These are phyloP conservation scores for Baryphthengus martii DNA, from an alignment of 2,113 vertebrate species.

Conservation along the genomic window DNA sequence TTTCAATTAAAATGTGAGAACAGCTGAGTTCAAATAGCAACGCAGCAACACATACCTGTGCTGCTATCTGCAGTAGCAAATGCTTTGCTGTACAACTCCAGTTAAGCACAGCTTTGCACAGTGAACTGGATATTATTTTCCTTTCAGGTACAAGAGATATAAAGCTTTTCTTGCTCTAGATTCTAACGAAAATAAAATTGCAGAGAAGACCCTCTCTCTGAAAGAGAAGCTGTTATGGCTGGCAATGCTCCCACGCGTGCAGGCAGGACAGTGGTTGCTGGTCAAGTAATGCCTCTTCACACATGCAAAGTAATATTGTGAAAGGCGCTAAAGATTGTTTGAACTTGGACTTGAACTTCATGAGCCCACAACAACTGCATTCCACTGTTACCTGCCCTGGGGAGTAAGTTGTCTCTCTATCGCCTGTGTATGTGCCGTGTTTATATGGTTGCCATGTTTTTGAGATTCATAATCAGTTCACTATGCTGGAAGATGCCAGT, in stretches of 20 bases:
- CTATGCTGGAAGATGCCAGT: background rate
- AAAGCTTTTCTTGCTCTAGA: background rate
- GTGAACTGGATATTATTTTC: background rate
- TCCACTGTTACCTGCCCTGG: background rate
- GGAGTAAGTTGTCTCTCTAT: background rate
- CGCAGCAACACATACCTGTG: background rate
- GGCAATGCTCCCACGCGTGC: background rate
- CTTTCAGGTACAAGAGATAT: background rate
- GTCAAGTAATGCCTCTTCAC: background rate
- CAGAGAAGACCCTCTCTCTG: background rate
- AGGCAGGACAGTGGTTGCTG: background rate
- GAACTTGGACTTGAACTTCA: background rate
- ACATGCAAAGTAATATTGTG: background rate
- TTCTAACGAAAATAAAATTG: background rate
- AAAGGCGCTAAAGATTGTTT: background rate
- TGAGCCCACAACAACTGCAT: background rate
- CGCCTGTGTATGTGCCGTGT: background rate
- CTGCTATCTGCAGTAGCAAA: background rate
- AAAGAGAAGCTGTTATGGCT: background rate
- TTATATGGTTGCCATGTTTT: background rate
- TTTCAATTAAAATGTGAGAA: background rate
- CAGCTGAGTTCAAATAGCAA: background rate
- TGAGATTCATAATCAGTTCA: background rate
- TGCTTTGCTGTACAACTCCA: rapidly evolving
- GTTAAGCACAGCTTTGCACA: background rate